These are phyloP conservation scores for Rallus limicola DNA, from an alignment of 2,113 vertebrate genomes.

Conservation along the genomic window DNA sequence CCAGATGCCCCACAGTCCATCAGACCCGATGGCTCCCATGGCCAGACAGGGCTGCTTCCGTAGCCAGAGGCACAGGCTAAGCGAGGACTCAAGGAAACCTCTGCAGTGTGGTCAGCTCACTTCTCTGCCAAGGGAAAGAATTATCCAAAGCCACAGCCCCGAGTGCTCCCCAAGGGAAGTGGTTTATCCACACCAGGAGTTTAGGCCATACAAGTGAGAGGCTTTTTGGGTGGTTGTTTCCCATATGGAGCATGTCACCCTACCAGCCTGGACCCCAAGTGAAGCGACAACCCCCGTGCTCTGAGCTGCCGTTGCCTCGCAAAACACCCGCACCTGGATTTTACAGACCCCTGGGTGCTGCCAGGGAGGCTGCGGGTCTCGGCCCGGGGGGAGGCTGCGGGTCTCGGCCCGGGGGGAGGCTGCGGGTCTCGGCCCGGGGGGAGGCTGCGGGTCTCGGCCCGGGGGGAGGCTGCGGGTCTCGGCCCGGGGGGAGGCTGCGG, in stretches of 20 bases:
- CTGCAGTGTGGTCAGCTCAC: rapidly evolving
- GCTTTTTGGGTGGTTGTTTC: background rate
- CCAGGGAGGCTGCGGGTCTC: too few species aligned
- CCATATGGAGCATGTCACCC: rapidly evolving
- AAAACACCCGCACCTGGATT: rapidly evolving
- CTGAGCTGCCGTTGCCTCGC: background rate
- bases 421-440: too few species aligned
- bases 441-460: too few species aligned
- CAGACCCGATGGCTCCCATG: background rate
- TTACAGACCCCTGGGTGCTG: background rate
- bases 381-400: too few species aligned
- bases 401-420: too few species aligned
- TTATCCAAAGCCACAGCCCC: background rate
- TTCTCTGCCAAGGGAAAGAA: background rate
- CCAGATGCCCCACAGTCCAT: background rate
- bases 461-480: too few species aligned
- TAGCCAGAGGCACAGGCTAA: background rate
- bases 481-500: too few species aligned
- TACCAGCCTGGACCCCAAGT: background rate
- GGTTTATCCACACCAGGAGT: rapidly evolving
- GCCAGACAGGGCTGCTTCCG: background rate
- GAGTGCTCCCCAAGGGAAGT: background rate
- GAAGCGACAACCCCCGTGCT: rapidly evolving
- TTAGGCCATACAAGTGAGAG: rapidly evolving
- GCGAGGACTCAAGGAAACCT: background rate